A percentile compares a stretch with the other conserved stretches of the same genome.
phyloP scores from a whole-genome alignment of 2,888 invertebrate genomes.

The Monochamus alternatus region DNA sequence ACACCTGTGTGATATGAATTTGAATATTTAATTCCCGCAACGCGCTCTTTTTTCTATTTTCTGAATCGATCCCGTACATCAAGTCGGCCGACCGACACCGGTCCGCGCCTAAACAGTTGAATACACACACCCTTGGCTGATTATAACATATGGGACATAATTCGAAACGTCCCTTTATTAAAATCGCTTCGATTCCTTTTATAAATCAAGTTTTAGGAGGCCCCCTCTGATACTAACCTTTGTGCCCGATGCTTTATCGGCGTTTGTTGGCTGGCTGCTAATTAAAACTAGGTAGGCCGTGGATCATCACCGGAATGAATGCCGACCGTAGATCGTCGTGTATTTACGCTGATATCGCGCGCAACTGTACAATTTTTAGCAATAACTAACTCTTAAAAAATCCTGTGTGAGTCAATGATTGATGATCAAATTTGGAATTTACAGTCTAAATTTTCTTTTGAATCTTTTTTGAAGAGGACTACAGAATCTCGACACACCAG shows the following conservation, averaged over 20 bases:
- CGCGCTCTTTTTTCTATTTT: constrained; percentile 45
- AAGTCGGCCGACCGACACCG: constrained; percentile 33
- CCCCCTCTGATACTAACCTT: constrained; percentile 15
- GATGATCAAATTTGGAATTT: no score
- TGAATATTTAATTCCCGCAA: constrained; percentile 50
- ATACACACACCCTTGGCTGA: constrained; percentile 51
- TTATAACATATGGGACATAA: constrained; percentile 65
- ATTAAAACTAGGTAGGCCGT: constrained; percentile 23
- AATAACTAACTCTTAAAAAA: no score
- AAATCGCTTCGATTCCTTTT: constrained; percentile 37
- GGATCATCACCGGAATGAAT: not conserved
- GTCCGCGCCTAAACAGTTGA: constrained; percentile 32
- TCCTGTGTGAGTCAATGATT: no score
- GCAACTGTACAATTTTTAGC: not conserved
- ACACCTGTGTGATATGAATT: constrained; percentile 49
- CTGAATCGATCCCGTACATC: constrained; percentile 50
- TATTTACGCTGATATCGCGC: not conserved
- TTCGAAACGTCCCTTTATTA: constrained; percentile 63
- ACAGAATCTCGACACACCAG: no score
- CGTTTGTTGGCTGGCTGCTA: constrained; percentile 23
- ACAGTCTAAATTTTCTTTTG: no score
- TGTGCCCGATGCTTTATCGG: constrained; percentile 20
- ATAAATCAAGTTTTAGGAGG: constrained; percentile 27
- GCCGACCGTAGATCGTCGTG: not conserved
- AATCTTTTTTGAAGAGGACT: no score